Base-by-base conservation (phyloP, 2,113 vertebrate genomes). In the Conger conger region DNA sequence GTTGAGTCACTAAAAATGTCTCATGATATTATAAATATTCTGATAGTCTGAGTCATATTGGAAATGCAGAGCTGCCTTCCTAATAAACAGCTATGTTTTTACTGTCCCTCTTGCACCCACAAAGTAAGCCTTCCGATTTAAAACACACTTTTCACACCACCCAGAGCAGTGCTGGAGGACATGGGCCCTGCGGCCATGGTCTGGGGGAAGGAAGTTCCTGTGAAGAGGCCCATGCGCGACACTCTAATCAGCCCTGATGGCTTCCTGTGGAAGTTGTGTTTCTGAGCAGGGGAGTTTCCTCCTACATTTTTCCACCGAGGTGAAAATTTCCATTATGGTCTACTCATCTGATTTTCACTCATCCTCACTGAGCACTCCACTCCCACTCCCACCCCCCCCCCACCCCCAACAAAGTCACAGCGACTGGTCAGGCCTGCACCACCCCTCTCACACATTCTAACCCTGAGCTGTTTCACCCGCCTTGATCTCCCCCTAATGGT, bases 261-360 rank as follows among this genome's bases (percentile, higher is more conserved):
- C 86, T 94, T 94, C 93, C 93, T 93, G 93, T 88, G 86, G 90
- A 92, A 92, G 91, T 77, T 16, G 45, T 82, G 84, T 85, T 84
- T 86, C 86, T 90, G 78, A 86, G 57, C 63, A 82, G 88, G 91
- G 89, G 90, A 87, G 88, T 92, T 92, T 93, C 92, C 93, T 92
- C 83, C 84, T 57, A 45, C 60, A 36, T 45, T 88, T 92, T 93
- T 93, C 93, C 92, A 83, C 92, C 91, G 90, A 91, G 91, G 89
- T 88, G 86, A 91, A 92, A 80, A 82, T 93, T 93, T 93, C 90
- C 89, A 92, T 60, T 42, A 27, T 89, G 88, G 27, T 80, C 76
- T 54, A 86, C 88, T 86, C 86, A 27, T 40, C 50, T 50, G 53
- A 79, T 76, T 79, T 33, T 73, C 68, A 73, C 27, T 73, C 68